A percentile compares a stretch with the other conserved stretches of the same genome.
Evolutionary conservation across 2,888 invertebrate genomes (phyloP).

Genomic region (Endotricha flammealis): DNA sequence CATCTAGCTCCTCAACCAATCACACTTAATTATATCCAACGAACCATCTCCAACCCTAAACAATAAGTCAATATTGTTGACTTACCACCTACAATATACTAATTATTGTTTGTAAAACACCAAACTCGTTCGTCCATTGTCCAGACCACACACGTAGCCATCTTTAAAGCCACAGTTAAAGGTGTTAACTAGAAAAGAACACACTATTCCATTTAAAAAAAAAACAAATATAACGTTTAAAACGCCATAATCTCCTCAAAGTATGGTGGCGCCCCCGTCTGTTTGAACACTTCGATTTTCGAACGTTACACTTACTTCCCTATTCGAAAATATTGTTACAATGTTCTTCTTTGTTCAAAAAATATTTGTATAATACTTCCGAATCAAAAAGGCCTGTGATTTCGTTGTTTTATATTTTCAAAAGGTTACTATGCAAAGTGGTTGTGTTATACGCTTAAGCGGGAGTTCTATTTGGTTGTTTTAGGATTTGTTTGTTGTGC

Average conservation of each 20-base stretch:
- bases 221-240: conserved; percentile 59
- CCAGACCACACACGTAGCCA: conserved; percentile 65
- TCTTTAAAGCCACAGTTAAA: conserved; percentile 68
- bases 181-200: conserved; percentile 71
- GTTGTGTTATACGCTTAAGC: conserved; percentile 66
- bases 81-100: too few relatives aligned
- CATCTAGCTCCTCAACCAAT: too few relatives aligned
- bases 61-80: too few relatives aligned
- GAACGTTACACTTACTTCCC: conserved; percentile 57
- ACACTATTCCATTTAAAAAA: conserved; percentile 65
- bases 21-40: too few relatives aligned
- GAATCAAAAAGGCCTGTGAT: conserved; percentile 36
- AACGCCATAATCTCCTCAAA: conserved; percentile 65
- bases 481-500: conserved; percentile 66
- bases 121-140: conserved; percentile 21
- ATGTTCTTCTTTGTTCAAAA: conserved; percentile 56
- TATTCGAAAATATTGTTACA: conserved; percentile 62
- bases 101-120: too few relatives aligned
- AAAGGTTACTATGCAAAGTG: conserved; percentile 43
- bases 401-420: conserved; percentile 21
- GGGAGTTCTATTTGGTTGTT: conserved; percentile 71
- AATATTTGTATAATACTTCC: conserved; percentile 60
- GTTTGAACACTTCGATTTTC: conserved; percentile 38
- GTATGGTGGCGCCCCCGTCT: conserved; percentile 57
- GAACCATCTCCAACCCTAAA: too few relatives aligned